A percentile compares a stretch with the other conserved stretches of the same genome.
These are phyloP conservation scores for Eudasyphora cyanicolor DNA, from an alignment of 2,888 invertebrate species.

Conservation along the genomic window DNA sequence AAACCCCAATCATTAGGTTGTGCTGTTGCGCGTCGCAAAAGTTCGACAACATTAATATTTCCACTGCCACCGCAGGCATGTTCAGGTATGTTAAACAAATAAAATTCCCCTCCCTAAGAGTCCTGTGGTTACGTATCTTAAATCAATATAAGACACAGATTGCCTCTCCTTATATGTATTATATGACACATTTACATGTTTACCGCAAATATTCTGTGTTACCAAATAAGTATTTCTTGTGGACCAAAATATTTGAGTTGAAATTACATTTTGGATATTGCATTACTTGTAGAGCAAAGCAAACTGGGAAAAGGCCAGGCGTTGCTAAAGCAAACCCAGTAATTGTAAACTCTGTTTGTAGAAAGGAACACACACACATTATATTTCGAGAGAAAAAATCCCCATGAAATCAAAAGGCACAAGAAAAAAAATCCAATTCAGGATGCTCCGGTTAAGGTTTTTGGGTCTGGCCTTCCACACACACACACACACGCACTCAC, in stretches of 20 bases:
- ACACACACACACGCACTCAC: no score
- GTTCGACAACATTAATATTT: constrained; percentile 95
- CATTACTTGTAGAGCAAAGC: neutral
- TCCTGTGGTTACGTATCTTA: neutral
- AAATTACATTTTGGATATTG: neutral
- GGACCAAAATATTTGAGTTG: neutral
- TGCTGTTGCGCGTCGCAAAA: constrained; percentile 95
- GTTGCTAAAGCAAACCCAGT: neutral
- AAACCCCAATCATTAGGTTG: constrained; percentile 97
- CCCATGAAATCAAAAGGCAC: neutral
- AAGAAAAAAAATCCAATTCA: neutral
- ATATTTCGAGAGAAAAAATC: neutral
- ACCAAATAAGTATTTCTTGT: neutral
- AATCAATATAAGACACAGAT: neutral
- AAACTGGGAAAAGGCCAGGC: neutral
- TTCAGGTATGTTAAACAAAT: constrained; percentile 85
- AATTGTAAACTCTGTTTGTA: neutral
- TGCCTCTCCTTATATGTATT: neutral
- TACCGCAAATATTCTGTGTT: neutral
- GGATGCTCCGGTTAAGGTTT: neutral
- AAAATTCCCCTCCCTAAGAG: no score
- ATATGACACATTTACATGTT: neutral
- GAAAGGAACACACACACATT: neutral
- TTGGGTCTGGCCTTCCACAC: no score
- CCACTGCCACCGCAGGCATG: constrained; percentile 96